Percentiles rank a stretch among this genome's conserved stretches.
These are phyloP conservation scores for Dilophus febrilis DNA, from an alignment of 2,888 invertebrate species.

Conservation along the genomic window DNA sequence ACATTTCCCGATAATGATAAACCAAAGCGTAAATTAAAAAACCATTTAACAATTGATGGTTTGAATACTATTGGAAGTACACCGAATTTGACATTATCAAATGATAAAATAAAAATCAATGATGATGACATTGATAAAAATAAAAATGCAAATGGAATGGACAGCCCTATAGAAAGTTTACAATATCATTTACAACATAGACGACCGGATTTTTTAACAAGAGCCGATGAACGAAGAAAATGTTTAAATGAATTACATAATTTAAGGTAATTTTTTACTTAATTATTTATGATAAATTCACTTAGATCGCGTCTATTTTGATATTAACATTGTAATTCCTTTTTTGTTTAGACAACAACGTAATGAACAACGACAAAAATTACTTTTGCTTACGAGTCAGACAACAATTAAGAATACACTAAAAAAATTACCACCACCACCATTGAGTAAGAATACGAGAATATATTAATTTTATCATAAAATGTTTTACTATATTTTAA, in stretches of 20 bases:
- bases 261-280: slow-evolving; percentile 2
- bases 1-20: too few species aligned
- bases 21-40: too few species aligned
- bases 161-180: slow-evolving; percentile 18
- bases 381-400: slow-evolving; percentile 12
- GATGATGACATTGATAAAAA: too few species aligned
- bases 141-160: too few species aligned
- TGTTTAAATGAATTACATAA: slow-evolving; percentile 3
- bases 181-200: slow-evolving; percentile 53
- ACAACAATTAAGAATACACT: slow-evolving; percentile 21
- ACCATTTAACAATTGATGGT: too few species aligned
- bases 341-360: slow-evolving; percentile 1
- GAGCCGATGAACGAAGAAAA: slow-evolving; percentile 36
- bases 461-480: neutral
- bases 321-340: neutral
- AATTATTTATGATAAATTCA: neutral
- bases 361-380: slow-evolving; percentile 2
- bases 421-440: slow-evolving; percentile 24
- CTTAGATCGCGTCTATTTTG: neutral
- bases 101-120: too few species aligned
- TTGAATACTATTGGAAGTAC: too few species aligned
- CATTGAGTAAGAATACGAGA: slow-evolving; percentile 23
- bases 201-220: slow-evolving; percentile 49
- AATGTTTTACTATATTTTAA: slow-evolving; percentile 1
- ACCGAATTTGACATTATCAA: too few species aligned